Base-by-base conservation (phyloP, 1,140 invertebrate species). In the Listronotus oregonensis region DNA sequence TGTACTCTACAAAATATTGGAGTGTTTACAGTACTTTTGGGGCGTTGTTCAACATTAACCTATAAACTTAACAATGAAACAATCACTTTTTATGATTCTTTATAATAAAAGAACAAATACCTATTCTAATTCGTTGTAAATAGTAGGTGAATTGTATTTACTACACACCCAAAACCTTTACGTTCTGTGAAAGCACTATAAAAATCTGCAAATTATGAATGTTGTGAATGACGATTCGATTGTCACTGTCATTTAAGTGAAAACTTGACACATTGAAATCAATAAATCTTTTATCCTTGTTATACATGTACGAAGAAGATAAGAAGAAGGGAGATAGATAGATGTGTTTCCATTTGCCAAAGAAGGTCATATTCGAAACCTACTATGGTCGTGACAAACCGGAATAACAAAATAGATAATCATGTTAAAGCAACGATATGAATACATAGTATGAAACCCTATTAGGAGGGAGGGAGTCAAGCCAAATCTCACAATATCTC, bases 41-140 rank as follows among this genome's bases (percentile, higher is more conserved):
- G 67, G 67, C 67, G 67, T 69, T 64, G 63, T 58, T 65, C 63
- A 18, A 58, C 63, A 58, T 51, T 65, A 65, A 65, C 63, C 63
- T 65, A 65, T 58, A 65, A 58, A 58, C 46, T 9, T 8, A 40
- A 65, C 63, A 58, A 58, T 51, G 57, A 54, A 65, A 65, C 54
- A 65, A 65, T 65, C n/a, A 52, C 55, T 51, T 34, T 56, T 54
- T 47, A 54, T 54, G 39, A 55, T 54, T 58, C 62, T 12, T 12
- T 37, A 32, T 15, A 58, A 50, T 60, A 57, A 64, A 65, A 64
- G 10, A 14, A 37, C 11, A 27, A 32, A 21, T 62, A 56, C 44
- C 50, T 64, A 59, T 52, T 60, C 21, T 58, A 59, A 27, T 63
- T 62, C 43, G 27, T 62, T 60, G 42, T 63, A 54, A 44, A n/a